Conservation (phyloP, 2,888 invertebrate genomes). For the Parnassius apollo region DNA sequence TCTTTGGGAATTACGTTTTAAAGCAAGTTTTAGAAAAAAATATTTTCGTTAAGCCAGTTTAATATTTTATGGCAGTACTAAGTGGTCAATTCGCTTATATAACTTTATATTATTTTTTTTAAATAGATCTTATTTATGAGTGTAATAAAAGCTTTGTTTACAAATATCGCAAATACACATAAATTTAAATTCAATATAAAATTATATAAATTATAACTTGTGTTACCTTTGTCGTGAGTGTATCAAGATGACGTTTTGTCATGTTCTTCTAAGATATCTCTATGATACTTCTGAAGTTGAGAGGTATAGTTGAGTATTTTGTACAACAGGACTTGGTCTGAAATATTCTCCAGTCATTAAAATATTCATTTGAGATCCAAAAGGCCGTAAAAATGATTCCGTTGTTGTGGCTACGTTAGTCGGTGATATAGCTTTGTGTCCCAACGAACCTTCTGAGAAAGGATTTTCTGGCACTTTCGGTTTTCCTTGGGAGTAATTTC, state of each 20-base stretch:
- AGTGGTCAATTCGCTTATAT: no score
- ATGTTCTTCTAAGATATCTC: no score
- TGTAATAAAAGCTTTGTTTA: no score
- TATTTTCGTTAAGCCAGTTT: no score
- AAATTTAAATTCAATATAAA: no score
- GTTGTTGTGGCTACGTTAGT: not conserved
- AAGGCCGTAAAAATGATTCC: not conserved
- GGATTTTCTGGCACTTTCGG: slow-evolving; percentile 1
- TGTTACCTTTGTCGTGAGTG: slow-evolving; percentile 13
- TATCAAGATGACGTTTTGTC: not conserved
- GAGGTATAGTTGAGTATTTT: not conserved
- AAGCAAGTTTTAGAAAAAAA: no score
- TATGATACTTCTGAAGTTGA: slow-evolving; percentile 21
- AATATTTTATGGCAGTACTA: no score
- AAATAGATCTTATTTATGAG: no score
- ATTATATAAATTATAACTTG: no score
- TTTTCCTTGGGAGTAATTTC: slow-evolving; percentile 2
- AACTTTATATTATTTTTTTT: no score
- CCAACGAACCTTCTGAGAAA: slow-evolving; percentile 12
- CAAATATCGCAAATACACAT: no score
- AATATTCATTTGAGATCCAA: not conserved
- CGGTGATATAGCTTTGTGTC: not conserved
- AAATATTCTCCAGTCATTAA: slow-evolving; percentile 21
- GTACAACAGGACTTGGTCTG: slow-evolving; percentile 12
- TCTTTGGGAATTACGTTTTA: not conserved